These are phyloP conservation scores for Semnopithecus entellus DNA, from an alignment of 2,113 vertebrate species.

Conservation along the genomic window DNA sequence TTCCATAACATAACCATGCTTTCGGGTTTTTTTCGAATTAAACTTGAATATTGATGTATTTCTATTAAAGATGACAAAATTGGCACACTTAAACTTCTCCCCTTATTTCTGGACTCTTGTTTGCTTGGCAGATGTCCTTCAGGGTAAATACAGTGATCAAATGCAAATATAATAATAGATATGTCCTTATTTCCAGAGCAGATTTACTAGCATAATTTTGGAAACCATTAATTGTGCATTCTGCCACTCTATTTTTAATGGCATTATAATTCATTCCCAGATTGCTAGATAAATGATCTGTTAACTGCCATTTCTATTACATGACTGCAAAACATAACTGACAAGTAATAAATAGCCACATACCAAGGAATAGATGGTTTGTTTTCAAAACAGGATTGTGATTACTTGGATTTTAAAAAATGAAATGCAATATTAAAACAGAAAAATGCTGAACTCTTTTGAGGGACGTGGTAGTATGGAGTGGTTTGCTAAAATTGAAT, in stretches of 20 bases:
- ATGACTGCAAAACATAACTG: conserved; percentile 69
- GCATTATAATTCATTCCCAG: conserved; percentile 77
- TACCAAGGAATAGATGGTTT: conserved; percentile 73
- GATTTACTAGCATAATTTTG: conserved; percentile 75
- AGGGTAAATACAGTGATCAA: conserved; percentile 42
- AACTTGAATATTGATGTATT: background rate
- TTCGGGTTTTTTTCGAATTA: background rate
- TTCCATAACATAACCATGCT: background rate
- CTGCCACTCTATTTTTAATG: conserved; percentile 73
- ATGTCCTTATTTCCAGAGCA: conserved; percentile 25
- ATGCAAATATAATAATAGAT: conserved; percentile 57
- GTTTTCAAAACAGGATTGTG: conserved; percentile 68
- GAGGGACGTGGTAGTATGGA: background rate
- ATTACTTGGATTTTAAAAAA: conserved; percentile 20
- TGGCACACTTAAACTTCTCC: background rate
- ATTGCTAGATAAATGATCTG: conserved; percentile 79
- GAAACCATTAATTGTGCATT: conserved; percentile 79
- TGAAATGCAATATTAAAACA: background rate
- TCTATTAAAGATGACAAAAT: background rate
- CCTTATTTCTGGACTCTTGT: background rate
- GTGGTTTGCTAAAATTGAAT: conserved; percentile 21
- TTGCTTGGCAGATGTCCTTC: conserved; percentile 33
- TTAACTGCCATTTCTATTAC: conserved; percentile 76
- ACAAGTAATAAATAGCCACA: conserved; percentile 75
- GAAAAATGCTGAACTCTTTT: conserved; percentile 14